These are phyloP conservation scores for Arrhopalites spinosus DNA, from an alignment of 2,888 invertebrate species.

Conservation along the genomic window DNA sequence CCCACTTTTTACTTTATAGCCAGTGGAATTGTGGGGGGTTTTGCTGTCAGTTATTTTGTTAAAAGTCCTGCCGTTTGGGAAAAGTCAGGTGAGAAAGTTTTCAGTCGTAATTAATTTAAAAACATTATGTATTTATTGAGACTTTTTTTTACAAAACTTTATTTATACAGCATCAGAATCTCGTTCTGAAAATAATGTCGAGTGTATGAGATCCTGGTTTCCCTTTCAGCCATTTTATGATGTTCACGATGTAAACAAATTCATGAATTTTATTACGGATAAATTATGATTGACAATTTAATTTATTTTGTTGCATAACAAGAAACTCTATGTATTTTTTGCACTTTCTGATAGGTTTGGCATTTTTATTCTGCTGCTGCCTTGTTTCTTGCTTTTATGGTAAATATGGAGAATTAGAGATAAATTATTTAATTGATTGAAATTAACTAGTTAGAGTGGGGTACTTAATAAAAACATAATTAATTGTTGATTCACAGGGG, in stretches of 20 bases:
- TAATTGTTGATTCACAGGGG: no score
- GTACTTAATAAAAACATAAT: no score
- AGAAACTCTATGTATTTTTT: no score
- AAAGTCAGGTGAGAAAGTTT: conserved; percentile 30
- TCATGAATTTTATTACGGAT: neutral
- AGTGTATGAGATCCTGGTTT: conserved; percentile 48
- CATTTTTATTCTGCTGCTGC: conserved; percentile 62
- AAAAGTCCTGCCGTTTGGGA: conserved; percentile 50
- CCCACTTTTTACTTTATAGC: conserved; percentile 49
- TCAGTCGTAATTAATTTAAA: no score
- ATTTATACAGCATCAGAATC: conserved; percentile 52
- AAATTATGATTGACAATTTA: neutral
- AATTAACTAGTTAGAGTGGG: no score
- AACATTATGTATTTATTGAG: no score
- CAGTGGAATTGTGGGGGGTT: conserved; percentile 47
- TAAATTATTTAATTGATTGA: no score
- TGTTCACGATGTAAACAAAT: conserved; percentile 35
- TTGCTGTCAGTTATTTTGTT: conserved; percentile 50
- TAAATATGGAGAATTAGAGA: no score
- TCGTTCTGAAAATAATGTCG: conserved; percentile 48
- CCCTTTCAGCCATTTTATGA: conserved; percentile 52
- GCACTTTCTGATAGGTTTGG: no score
- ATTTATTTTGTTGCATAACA: no score
- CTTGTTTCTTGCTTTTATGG: conserved; percentile 62
- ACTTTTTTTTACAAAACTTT: no score